Evolutionary conservation across 2,797 vertebrate genomes (phyloP), one percentile per base, ranked within the genome.

Genomic region (Moxostoma hubbsi): DNA sequence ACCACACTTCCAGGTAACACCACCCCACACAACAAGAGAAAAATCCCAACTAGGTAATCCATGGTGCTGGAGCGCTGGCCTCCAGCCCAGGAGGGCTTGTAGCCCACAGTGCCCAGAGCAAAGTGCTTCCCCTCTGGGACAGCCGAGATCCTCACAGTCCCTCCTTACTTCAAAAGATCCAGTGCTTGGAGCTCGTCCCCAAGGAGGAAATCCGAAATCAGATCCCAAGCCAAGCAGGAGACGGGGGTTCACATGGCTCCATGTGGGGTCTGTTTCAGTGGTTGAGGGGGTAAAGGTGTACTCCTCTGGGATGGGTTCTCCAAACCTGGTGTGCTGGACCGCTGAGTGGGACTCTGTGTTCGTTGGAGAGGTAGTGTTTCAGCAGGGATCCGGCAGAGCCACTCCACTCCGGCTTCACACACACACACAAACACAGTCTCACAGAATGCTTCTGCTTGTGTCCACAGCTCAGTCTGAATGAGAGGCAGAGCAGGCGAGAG

Each of bases 11-110:
- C 89, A 5, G 92, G 91, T 90, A 96, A 93, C 86, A 95, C 91
- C 83, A 91, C 93, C 92, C 94, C 94, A 87, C 95, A 96, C 92
- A 96, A 93, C 86, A 95, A 92, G 91, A 94, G 93, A 93, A 95
- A 93, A 91, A 95, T 93, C 93, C 96, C 92, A 89, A 94, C 85
- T 89, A 96, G 91, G 92, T 96, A 96, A 95, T 97, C 96, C 97
- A 99, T 99, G 96, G 91, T 94, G 92, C 93, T 92, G 91, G 89
- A 90, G 94, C 84, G 86, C 90, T 89, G 88, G 88, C 87, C 89
- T 87, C 91, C 79, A 91, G 91, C 90, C 92, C 92, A 91, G 89
- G 88, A 89, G 92, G 89, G 77, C 90, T 90, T 87, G 75, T 81
- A 84, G 91, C 85, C 70, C 92, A 87, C 90, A 86, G 86, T 81